A percentile compares a stretch with the other conserved stretches of the same genome.
These are phyloP conservation scores for Gymnocypris eckloni DNA, from an alignment of 2,797 vertebrate species.

Conservation along the genomic window DNA sequence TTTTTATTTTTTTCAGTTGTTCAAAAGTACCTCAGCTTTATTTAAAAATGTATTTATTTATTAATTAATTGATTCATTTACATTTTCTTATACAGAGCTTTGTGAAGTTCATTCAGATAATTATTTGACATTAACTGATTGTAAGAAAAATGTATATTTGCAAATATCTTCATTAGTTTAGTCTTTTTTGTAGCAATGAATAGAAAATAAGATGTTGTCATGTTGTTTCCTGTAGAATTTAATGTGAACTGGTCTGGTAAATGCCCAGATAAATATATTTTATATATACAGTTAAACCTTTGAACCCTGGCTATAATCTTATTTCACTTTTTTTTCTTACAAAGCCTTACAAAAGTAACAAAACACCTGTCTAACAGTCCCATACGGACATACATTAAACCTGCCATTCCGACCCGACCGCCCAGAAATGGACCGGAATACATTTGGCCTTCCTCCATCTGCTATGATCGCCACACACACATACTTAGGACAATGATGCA, in stretches of 20 bases:
- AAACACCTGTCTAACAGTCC: neutral
- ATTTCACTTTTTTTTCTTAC: neutral
- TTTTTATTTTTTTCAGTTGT: neutral
- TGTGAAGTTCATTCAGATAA: neutral
- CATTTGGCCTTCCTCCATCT: constrained; percentile 34
- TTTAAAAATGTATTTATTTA: neutral
- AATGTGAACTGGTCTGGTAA: neutral
- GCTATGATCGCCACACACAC: constrained; percentile 49
- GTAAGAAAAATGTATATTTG: neutral
- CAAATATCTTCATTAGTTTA: neutral
- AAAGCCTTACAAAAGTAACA: neutral
- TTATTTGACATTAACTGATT: neutral
- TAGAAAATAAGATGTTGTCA: neutral
- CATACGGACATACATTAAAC: constrained; percentile 6
- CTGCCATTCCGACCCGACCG: neutral
- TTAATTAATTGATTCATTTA: neutral
- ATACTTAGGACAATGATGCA: constrained; percentile 35
- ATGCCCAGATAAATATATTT: neutral
- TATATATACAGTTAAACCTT: neutral
- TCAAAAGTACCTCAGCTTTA: neutral
- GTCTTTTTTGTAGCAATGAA: neutral
- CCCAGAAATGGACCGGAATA: neutral
- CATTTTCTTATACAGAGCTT: neutral
- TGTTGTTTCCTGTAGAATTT: neutral
- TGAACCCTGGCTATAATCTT: neutral